Evolutionary conservation across 2,797 vertebrate species (phyloP).

Genomic region (Pygocentrus nattereri): DNA sequence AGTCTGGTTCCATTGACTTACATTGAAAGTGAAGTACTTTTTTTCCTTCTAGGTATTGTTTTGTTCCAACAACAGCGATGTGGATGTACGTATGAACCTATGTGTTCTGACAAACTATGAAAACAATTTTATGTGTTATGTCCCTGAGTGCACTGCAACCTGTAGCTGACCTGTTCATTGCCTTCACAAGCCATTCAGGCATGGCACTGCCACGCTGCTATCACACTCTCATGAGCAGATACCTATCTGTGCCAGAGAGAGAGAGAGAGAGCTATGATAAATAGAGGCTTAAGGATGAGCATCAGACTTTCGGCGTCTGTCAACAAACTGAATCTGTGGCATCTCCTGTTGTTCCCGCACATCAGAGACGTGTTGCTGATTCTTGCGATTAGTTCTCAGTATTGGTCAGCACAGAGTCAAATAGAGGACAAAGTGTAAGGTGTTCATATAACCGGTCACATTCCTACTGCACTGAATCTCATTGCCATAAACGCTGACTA

Average conservation of each 20-base stretch:
- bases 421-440: background rate
- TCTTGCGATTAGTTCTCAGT: background rate
- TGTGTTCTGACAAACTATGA: background rate
- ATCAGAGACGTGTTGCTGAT: background rate
- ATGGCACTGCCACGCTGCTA: background rate
- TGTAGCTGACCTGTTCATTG: conserved; percentile 37
- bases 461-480: background rate
- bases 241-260: conserved; percentile 10
- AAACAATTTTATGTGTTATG: conserved; percentile 17
- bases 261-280: background rate
- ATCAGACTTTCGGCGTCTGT: conserved; percentile 13
- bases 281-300: conserved; percentile 10
- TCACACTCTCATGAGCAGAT: conserved; percentile 25
- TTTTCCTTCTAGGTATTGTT: too few relatives aligned
- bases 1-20: too few relatives aligned
- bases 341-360: conserved; percentile 16
- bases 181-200: conserved; percentile 21
- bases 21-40: too few relatives aligned
- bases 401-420: background rate
- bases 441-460: background rate
- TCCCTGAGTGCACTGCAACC: conserved; percentile 54
- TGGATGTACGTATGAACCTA: background rate
- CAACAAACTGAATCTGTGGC: conserved; percentile 10
- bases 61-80: too few relatives aligned
- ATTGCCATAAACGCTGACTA: too few relatives aligned